Evolutionary conservation across 2,797 vertebrate species (phyloP).

Genomic region (Gallinago nigripennis): DNA sequence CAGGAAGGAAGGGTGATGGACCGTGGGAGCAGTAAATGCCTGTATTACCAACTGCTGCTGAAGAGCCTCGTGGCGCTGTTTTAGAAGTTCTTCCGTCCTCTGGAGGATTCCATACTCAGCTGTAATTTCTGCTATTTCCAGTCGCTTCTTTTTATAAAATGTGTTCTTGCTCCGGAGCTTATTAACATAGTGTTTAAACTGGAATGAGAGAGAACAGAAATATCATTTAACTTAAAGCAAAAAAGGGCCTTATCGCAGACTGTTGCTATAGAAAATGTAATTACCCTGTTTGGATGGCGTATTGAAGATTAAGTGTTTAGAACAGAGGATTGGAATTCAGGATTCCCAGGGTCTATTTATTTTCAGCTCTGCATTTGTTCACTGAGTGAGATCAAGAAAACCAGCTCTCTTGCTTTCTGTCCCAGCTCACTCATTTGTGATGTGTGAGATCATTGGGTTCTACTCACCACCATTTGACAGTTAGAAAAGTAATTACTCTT

Average conservation of each 20-base stretch:
- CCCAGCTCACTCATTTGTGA: neutral
- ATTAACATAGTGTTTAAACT: conserved; percentile 93
- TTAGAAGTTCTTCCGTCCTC: conserved; percentile 91
- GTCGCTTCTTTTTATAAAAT: conserved; percentile 88
- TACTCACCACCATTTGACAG: neutral
- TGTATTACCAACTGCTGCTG: conserved; percentile 91
- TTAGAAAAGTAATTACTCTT: neutral
- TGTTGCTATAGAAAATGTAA: neutral
- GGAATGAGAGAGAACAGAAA: conserved; percentile 30
- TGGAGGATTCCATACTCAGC: conserved; percentile 91
- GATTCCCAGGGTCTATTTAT: conserved; percentile 3
- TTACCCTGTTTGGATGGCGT: neutral
- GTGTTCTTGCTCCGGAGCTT: conserved; percentile 91
- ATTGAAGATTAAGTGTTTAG: neutral
- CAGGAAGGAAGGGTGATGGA: neutral
- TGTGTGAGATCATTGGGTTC: neutral
- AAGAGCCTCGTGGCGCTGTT: conserved; percentile 82
- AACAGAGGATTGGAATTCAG: neutral
- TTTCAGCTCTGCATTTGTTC: neutral
- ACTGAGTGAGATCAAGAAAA: neutral
- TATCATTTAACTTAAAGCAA: neutral
- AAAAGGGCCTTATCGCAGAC: neutral
- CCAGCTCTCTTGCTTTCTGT: neutral
- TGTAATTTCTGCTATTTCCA: conserved; percentile 87
- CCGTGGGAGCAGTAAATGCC: neutral